Evolutionary conservation across 92 coral and sea anemone species (phyloP), one percentile per base, ranked within the genome.

Genomic region (Umimayanthus kanabou): DNA sequence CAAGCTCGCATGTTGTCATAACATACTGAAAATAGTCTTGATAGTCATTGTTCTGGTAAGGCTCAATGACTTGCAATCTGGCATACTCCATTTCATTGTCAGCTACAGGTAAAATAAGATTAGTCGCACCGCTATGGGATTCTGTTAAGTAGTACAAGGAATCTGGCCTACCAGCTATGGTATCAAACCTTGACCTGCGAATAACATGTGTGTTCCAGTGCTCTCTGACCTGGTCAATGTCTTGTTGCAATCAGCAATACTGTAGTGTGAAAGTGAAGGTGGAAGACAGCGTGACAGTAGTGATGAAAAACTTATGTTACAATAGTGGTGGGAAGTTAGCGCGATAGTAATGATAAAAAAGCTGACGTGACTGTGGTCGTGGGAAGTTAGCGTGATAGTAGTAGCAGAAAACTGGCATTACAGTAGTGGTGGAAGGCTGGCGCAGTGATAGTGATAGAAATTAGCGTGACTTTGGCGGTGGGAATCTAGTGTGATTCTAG

Each of bases 1-100:
- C 77, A 57, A 83, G 81, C 76, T 90, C 88, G 73, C 92, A 79
- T 39, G 78, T 88, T n/a, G n/a, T n/a, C 87, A 87, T 81, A 64
- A 92, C 93, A 84, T 88, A 88, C 49, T 88, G 88, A 89, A 92
- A 92, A 88, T 92, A 92, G 50, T 90, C 88, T 73, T 90, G 91
- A 73, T 92, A 88, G 76, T 84, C 89, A 81, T 90, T 90, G 65
- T 79, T 84, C 40, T 88, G 88, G 50, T 66, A 75, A 61, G 78
- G 58, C 86, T 92, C 91, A 10, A 92, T 87, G 45, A 92, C 77
- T 66, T 92, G 91, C 57, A 79, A 79, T 77, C 88, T 80, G 37
- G 95, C 93, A 85, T 90, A 88, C 55, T 92, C 75, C 81, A 92
- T 55, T 76, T 92, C 92, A 29, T 89, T 64, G 67, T 89, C 85